phyloP scores from a whole-genome alignment of 2,113 vertebrate genomes.

The Thymallus thymallus region DNA sequence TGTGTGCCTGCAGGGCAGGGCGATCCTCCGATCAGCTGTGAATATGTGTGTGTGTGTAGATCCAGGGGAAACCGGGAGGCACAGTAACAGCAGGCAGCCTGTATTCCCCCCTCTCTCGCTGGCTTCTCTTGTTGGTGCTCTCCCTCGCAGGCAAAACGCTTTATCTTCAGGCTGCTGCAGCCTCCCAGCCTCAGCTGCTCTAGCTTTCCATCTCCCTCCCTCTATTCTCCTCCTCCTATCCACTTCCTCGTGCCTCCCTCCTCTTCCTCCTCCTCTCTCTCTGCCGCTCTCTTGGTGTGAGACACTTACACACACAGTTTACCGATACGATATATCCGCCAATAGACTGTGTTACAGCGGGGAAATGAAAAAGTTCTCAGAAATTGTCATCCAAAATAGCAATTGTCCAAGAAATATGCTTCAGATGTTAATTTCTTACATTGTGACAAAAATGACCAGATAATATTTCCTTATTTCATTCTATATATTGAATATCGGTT shows the following conservation, averaged over 20 bases:
- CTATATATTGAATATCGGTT: too few relatives aligned
- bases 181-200: conserved; percentile 66
- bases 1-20: conserved; percentile 42
- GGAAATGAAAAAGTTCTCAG: too few relatives aligned
- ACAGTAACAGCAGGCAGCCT: conserved; percentile 48
- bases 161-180: conserved; percentile 74
- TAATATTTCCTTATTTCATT: too few relatives aligned
- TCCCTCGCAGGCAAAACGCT: conserved; percentile 50
- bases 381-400: too few relatives aligned
- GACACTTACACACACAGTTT: not conserved
- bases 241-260: conserved; percentile 44
- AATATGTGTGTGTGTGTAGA: conserved; percentile 35
- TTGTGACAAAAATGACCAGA: too few relatives aligned
- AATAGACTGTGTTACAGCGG: too few relatives aligned
- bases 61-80: conserved; percentile 58
- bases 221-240: conserved; percentile 52
- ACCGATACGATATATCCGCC: too few relatives aligned
- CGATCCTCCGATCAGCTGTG: conserved; percentile 47
- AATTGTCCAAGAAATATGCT: too few relatives aligned
- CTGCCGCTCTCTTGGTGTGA: conserved; percentile 25
- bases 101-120: conserved; percentile 38
- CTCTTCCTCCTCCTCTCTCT: conserved; percentile 8
- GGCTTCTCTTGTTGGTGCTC: conserved; percentile 44
- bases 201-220: conserved; percentile 47
- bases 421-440: too few relatives aligned